Conservation (phyloP, 1,140 invertebrate genomes). For the Tetraneura akinire region DNA sequence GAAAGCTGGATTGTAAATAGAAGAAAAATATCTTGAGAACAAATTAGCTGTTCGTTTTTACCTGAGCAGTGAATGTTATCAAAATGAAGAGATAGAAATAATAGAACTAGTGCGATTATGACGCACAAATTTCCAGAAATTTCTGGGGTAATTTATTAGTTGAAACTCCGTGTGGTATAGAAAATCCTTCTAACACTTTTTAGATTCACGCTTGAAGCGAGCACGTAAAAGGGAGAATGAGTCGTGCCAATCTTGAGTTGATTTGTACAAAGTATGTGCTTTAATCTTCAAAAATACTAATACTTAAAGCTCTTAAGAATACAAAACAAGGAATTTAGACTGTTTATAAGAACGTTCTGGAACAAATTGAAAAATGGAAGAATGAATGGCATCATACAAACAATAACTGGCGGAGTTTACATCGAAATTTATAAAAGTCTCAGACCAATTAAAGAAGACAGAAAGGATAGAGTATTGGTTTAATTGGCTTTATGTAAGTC, state of each 20-base stretch:
- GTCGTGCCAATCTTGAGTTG: background rate
- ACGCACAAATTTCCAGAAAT: background rate
- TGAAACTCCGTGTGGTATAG: background rate
- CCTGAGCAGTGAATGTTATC: too few species aligned
- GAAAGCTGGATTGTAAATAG: background rate
- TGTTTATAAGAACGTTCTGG: background rate
- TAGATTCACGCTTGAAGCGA: background rate
- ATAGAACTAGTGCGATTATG: background rate
- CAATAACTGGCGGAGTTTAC: background rate
- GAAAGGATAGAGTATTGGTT: background rate
- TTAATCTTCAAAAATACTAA: background rate
- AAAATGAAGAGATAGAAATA: too few species aligned
- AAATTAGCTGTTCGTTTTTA: background rate
- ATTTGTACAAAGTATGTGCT: background rate
- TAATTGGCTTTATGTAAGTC: background rate
- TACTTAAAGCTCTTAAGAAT: background rate
- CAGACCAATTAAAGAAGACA: conserved; percentile 1
- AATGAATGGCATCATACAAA: conserved; percentile 7
- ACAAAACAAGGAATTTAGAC: background rate
- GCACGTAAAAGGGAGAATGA: background rate
- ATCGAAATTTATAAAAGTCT: background rate
- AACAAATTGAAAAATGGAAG: background rate
- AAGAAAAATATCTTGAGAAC: background rate
- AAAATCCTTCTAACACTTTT: background rate
- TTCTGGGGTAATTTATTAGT: background rate